Conservation (phyloP, 2,888 invertebrate species). For the Siphonodentalium dalli region DNA sequence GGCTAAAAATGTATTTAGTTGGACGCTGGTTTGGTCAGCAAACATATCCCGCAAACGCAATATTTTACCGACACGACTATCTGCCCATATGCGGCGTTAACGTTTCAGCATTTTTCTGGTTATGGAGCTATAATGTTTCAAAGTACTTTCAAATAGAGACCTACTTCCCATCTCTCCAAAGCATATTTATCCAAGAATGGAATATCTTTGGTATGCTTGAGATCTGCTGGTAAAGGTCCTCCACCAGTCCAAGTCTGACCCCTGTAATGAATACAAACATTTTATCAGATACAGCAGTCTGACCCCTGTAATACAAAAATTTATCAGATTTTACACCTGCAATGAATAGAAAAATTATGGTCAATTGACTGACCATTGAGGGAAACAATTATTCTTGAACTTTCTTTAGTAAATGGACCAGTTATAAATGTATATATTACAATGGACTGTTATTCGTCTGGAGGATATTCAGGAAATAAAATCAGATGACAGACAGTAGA, state of each 20-base stretch:
- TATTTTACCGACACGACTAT: too few species aligned
- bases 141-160: conserved; percentile 2
- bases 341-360: not conserved
- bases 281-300: not conserved
- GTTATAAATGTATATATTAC: too few species aligned
- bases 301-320: too few species aligned
- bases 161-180: conserved; percentile 85
- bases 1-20: too few species aligned
- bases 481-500: too few species aligned
- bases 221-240: conserved; percentile 76
- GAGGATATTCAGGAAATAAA: too few species aligned
- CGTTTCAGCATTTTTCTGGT: not conserved
- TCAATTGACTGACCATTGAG: not conserved
- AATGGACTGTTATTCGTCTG: too few species aligned
- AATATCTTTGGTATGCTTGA: conserved; percentile 83
- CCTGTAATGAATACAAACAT: conserved; percentile 63
- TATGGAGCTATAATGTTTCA: not conserved
- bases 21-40: too few species aligned
- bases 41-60: too few species aligned
- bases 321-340: too few species aligned
- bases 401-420: too few species aligned
- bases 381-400: not conserved
- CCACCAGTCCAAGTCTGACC: conserved; percentile 83
- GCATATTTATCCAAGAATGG: conserved; percentile 90
- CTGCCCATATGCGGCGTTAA: too few species aligned